Base-by-base conservation (phyloP, 2,797 vertebrate genomes). In the Galagoides demidoff region DNA sequence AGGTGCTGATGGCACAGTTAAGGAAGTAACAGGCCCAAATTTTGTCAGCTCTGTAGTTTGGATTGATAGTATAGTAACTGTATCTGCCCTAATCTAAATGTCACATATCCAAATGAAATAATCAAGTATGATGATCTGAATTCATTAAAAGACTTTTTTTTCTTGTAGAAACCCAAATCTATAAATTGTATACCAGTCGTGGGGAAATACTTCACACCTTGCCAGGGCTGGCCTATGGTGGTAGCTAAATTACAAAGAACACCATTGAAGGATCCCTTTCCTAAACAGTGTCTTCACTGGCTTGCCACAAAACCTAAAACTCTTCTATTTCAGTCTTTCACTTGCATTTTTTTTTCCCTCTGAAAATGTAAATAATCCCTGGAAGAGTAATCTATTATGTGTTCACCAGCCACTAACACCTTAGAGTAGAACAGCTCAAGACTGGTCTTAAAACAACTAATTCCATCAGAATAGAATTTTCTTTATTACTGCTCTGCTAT, bases 41-140 rank as follows among this genome's bases (percentile, higher is more conserved):
- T 25, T 61, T 85, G 39, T 70, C n/a, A 96, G 34, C 39, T 85
- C 12, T 81, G 7, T 31, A 70, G 55, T 81, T 63, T 82, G 63
- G 49, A 82, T 82, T 96, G 73, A 89, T 6, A 77, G 63, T 34
- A 31, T 7, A 52, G 22, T 37, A 71, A 89, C 19, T 45, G 29
- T 52, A 64, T 76, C 59, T 83, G 45, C 90, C 27, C 88, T 92
- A 79, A 91, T 70, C 25, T 90, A 90, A 92, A 85, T 90, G 87
- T 91, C 87, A 92, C 25, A 88, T n/a, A 64, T 34, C 37, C 66
- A 93, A 92, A 93, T 91, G 39, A 95, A 92, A 61, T 37, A 89
- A 73, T 49, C 61, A 17, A 14, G 19, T 37, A 94, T n/a, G 68
- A 66, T 61, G 63, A 79, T 39, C 17, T 86, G 55, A 86, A 94